Evolutionary conservation across 2,888 invertebrate species (phyloP).

Genomic region (Rhingia campestris): DNA sequence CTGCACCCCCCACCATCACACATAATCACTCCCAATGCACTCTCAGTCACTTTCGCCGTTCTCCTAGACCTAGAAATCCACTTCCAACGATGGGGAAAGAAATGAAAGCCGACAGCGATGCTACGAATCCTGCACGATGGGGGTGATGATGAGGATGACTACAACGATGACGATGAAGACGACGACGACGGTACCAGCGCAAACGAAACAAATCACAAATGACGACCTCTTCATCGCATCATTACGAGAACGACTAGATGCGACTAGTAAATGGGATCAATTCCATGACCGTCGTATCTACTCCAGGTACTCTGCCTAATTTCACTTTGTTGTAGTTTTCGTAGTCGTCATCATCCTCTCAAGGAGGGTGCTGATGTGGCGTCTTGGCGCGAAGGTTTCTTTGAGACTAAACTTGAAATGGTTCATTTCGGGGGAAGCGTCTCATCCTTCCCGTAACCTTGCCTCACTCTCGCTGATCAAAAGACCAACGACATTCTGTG

Average conservation of each 20-base stretch:
- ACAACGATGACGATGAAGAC: conserved; percentile 18
- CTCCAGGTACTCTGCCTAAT: conserved; percentile 52
- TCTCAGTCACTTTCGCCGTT: conserved; percentile 60
- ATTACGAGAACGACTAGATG: conserved; percentile 36
- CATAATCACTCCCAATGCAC: conserved; percentile 57
- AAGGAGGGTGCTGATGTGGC: background rate
- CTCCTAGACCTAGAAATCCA: conserved; percentile 73
- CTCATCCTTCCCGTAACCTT: conserved; percentile 55
- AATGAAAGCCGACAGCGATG: conserved; percentile 49
- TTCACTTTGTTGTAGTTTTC: background rate
- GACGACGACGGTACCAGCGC: conserved; percentile 19
- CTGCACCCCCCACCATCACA: conserved; percentile 10
- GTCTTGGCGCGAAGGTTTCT: conserved; percentile 28
- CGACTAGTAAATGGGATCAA: conserved; percentile 52
- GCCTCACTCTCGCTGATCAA: conserved; percentile 15
- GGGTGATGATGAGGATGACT: conserved; percentile 17
- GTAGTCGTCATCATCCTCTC: background rate
- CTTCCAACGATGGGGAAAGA: conserved; percentile 66
- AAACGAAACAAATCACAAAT: conserved; percentile 71
- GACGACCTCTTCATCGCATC: conserved; percentile 63
- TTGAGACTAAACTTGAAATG: conserved; percentile 51
- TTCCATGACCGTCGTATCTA: conserved; percentile 44
- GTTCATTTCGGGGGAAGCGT: conserved; percentile 46
- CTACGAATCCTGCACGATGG: background rate
- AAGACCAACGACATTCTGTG: conserved; percentile 57